Evolutionary conservation across 2,888 invertebrate genomes (phyloP), one percentile per base, ranked within the genome.

Genomic region (Tinea pellionella): DNA sequence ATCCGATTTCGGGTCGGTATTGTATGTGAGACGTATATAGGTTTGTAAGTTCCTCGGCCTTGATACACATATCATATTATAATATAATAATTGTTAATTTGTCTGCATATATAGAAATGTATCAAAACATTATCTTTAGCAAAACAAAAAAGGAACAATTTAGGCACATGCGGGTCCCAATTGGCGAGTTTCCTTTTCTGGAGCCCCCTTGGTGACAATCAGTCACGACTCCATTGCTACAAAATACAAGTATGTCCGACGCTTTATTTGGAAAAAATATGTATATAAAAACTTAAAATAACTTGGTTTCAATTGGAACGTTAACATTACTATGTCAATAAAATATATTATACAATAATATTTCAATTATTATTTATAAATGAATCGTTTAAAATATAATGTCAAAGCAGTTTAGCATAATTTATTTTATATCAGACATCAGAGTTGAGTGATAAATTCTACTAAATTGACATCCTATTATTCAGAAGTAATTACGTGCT

Each of bases 161-260:
- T 57, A 57, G 57, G 7, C 9, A 30, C 57, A 57, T 15, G 32
- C 55, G 55, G 29, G 19, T 24, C 55, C 32, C 13, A 57, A 32
- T 57, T 32, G 30, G 32, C 1, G 13, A 16, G 57, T 32, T 57
- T 15, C 57, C 57, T 57, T 57, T 19, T 57, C 30, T 32, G 57
- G 57, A 57, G 13, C 6, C 18, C 24, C 16, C 47, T 55, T 19
- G 32, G 32, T 57, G 57, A 32, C 53, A 53, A 57, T 57, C 57
- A 32, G 15, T 57, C 57, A 57, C 57, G 57, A 32, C 19, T 29
- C 12, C 47, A 9, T 18, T 47, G 15, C 16, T 9, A 18, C 18
- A 13, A 3, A 3, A 37, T 37, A n/a, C n/a, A n/a, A n/a, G 9
- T 30, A 37, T n/a, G 37, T 37, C n/a, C 37, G n/a, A 12, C 2